These are phyloP conservation scores for Oryzias dopingdopingensis DNA, from an alignment of 2,797 vertebrate species.

Conservation along the genomic window DNA sequence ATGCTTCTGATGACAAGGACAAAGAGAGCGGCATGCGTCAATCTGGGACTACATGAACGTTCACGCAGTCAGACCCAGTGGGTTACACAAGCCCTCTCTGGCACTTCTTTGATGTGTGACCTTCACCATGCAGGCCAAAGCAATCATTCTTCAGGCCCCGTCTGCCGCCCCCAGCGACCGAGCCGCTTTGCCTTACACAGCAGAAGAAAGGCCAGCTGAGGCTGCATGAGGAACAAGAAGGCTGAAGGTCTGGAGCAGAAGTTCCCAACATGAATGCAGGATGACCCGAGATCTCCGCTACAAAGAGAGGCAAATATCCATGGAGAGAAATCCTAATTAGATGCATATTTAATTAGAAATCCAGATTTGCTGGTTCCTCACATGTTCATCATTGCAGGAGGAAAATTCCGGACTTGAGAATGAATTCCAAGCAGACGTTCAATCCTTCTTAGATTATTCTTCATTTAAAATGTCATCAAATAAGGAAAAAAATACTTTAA, in stretches of 20 bases:
- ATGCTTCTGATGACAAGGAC: slow-evolving; percentile 47
- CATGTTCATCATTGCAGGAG: too few relatives aligned
- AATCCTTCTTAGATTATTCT: too few relatives aligned
- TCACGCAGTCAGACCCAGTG: slow-evolving; percentile 23
- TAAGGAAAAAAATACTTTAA: too few relatives aligned
- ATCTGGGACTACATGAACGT: slow-evolving; percentile 18
- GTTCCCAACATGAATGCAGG: neutral
- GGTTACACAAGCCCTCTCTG: slow-evolving; percentile 40
- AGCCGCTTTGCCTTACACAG: slow-evolving; percentile 8
- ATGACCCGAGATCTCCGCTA: too few relatives aligned
- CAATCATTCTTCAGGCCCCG: slow-evolving; percentile 38
- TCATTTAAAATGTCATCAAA: too few relatives aligned
- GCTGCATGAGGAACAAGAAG: neutral
- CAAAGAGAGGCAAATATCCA: too few relatives aligned
- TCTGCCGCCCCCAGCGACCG: slow-evolving; percentile 24
- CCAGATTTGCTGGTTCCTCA: too few relatives aligned
- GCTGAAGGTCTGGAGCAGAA: neutral
- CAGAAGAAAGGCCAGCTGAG: neutral
- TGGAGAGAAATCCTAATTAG: too few relatives aligned
- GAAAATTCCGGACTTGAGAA: too few relatives aligned
- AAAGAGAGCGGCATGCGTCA: slow-evolving; percentile 45
- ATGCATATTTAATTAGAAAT: too few relatives aligned
- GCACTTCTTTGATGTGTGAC: slow-evolving; percentile 35
- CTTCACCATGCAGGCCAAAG: slow-evolving; percentile 42
- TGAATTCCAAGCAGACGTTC: too few relatives aligned